phyloP scores from a whole-genome alignment of 2,888 invertebrate species.

The Uloborus plumipes region DNA sequence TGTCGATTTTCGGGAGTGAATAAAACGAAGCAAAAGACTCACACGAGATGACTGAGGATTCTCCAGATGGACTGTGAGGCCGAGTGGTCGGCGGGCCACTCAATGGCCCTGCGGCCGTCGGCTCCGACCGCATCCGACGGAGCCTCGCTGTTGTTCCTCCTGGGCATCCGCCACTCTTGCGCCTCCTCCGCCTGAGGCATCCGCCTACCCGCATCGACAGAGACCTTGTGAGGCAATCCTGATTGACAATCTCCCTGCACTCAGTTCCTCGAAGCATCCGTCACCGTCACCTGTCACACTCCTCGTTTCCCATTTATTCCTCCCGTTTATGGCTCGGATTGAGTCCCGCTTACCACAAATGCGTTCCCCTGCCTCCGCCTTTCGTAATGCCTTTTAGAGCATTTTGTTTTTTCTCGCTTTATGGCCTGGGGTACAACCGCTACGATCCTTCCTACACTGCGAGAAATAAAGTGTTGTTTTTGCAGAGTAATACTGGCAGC shows the following conservation, averaged over 20 bases:
- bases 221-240: not conserved
- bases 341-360: too few species aligned
- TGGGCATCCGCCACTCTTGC: conserved; percentile 7
- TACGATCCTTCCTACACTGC: too few species aligned
- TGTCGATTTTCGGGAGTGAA: too few species aligned
- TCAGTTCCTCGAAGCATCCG: conserved; percentile 14
- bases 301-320: conserved; percentile 40
- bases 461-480: too few species aligned
- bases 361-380: too few species aligned
- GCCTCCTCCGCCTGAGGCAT: conserved; percentile 47
- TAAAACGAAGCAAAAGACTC: conserved; percentile 6
- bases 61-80: conserved; percentile 53
- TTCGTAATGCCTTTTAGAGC: too few species aligned
- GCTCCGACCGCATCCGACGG: conserved; percentile 1
- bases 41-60: conserved; percentile 54
- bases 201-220: conserved; percentile 10
- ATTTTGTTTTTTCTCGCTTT: too few species aligned
- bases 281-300: conserved; percentile 29
- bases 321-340: too few species aligned
- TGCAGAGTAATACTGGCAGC: too few species aligned
- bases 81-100: conserved; percentile 48
- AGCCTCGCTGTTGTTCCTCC: not conserved
- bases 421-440: too few species aligned
- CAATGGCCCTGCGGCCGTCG: conserved; percentile 19
- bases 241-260: conserved; percentile 52